Evolutionary conservation across 2,113 vertebrate species (phyloP).

Genomic region (Lepus americanus): DNA sequence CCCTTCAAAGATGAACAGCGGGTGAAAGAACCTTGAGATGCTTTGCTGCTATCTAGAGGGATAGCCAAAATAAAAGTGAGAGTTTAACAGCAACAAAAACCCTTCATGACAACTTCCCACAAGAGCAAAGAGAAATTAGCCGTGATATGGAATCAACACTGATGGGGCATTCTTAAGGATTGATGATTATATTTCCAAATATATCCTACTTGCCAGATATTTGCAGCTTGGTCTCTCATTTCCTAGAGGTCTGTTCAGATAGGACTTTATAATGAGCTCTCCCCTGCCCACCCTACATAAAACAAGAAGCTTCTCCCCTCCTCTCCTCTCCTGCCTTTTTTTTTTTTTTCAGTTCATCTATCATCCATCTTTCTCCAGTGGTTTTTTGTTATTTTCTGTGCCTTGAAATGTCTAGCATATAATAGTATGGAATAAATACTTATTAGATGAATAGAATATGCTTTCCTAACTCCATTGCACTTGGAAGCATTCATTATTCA

Average conservation of each 20-base stretch:
- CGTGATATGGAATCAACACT: neutral
- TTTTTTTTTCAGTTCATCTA: neutral
- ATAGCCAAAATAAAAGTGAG: slow-evolving; percentile 7
- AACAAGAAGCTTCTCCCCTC: neutral
- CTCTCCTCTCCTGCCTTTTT: neutral
- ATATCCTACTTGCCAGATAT: slow-evolving; percentile 10
- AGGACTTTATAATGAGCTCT: neutral
- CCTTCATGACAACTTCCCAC: neutral
- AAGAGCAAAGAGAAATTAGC: slow-evolving; percentile 28
- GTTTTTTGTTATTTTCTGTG: neutral
- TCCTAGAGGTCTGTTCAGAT: neutral
- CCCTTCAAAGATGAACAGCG: neutral
- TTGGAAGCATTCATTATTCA: slow-evolving; percentile 13
- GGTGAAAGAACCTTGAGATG: neutral
- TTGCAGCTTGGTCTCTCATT: neutral
- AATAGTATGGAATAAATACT: neutral
- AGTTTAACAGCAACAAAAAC: neutral
- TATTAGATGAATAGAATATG: slow-evolving; percentile 19
- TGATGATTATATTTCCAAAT: neutral
- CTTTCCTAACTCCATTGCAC: neutral
- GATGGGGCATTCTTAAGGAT: neutral
- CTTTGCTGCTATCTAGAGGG: slow-evolving; percentile 6
- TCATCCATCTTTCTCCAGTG: neutral
- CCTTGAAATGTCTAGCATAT: neutral
- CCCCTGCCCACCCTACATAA: neutral